Conservation (phyloP, 2,113 vertebrate species). For the Microcebus ravelobensis region DNA sequence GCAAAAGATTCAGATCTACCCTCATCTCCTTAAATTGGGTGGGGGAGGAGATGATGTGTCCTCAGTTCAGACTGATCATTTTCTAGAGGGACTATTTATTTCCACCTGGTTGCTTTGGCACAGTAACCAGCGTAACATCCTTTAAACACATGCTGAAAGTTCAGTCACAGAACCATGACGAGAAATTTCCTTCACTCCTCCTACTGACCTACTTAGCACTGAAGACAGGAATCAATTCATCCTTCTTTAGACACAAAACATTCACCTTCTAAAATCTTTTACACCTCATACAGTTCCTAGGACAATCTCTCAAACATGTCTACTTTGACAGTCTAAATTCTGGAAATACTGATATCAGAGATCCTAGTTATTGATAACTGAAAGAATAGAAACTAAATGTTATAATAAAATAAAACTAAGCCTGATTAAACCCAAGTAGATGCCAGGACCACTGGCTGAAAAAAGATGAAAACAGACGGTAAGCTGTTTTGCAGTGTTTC, state of each 20-base stretch:
- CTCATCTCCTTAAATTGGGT: background rate
- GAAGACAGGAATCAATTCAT: conserved; percentile 58
- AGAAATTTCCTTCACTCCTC: conserved; percentile 62
- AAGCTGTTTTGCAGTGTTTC: background rate
- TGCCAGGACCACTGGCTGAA: background rate
- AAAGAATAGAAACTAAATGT: conserved; percentile 42
- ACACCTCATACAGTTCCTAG: background rate
- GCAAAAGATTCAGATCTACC: background rate
- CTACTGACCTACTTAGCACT: conserved; percentile 60
- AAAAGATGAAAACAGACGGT: background rate
- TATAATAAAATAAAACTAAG: conserved; percentile 24
- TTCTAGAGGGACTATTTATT: conserved; percentile 4
- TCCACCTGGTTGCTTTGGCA: conserved; percentile 2
- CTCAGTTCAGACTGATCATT: background rate
- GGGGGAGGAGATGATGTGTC: background rate
- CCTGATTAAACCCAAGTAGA: background rate
- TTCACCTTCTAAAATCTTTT: conserved; percentile 47
- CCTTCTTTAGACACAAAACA: conserved; percentile 29
- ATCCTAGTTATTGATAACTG: conserved; percentile 15
- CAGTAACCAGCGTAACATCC: conserved; percentile 4
- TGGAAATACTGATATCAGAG: background rate
- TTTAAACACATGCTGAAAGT: conserved; percentile 59
- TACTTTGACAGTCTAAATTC: conserved; percentile 17
- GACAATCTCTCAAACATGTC: conserved; percentile 8
- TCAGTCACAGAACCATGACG: background rate